Evolutionary conservation across 2,888 invertebrate genomes (phyloP).

Genomic region (Oligia strigilis): DNA sequence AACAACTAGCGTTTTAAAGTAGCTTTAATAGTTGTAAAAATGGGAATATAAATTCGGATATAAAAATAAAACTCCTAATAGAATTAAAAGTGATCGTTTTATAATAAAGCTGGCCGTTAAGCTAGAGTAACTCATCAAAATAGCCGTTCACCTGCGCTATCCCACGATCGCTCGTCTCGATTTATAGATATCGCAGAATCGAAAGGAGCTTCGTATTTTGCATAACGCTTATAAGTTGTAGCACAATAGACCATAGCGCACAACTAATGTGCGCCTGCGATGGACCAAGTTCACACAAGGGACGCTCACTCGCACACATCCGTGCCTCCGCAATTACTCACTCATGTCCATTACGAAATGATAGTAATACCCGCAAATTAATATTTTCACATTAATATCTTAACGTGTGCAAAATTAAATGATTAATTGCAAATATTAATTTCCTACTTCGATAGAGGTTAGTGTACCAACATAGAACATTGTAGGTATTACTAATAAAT

Average conservation of each 20-base stretch:
- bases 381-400: conserved; percentile 49
- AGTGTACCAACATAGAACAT: conserved; percentile 28
- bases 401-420: conserved; percentile 34
- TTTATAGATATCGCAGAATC: conserved; percentile 87
- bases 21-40: conserved; percentile 25
- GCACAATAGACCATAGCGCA: conserved; percentile 81
- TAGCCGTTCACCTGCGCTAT: conserved; percentile 86
- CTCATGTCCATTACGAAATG: conserved; percentile 33
- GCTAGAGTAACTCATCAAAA: conserved; percentile 84
- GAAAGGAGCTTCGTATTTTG: conserved; percentile 89
- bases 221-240: conserved; percentile 86
- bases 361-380: conserved; percentile 41
- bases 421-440: conserved; percentile 57
- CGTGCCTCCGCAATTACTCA: conserved; percentile 16
- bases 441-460: conserved; percentile 41
- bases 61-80: conserved; percentile 57
- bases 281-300: conserved; percentile 66
- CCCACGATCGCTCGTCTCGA: conserved; percentile 87
- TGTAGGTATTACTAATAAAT: conserved; percentile 4
- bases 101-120: conserved; percentile 77
- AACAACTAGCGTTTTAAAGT: conserved; percentile 10
- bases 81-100: conserved; percentile 70
- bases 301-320: conserved; percentile 54
- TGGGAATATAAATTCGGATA: conserved; percentile 2
- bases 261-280: conserved; percentile 74